Evolutionary conservation across 2,113 vertebrate genomes (phyloP).

Genomic region (Gadus macrocephalus): DNA sequence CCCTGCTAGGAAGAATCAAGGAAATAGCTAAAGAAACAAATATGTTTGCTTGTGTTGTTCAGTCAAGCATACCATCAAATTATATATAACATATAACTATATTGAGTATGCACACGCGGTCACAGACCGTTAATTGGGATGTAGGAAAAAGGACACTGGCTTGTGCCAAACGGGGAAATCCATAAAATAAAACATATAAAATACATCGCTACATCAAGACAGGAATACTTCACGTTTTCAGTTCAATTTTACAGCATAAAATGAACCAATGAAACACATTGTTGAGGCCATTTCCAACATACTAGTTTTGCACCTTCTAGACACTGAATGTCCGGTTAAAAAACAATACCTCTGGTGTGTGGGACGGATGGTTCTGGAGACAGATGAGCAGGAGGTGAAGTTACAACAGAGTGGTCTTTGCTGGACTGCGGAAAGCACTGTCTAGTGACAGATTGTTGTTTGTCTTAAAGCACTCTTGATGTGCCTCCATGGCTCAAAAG

Average conservation of each 20-base stretch:
- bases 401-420: no score
- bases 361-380: conserved; percentile 13
- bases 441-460: background rate
- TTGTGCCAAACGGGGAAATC: no score
- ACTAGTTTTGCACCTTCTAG: conserved; percentile 30
- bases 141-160: no score
- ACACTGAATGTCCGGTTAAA: conserved; percentile 48
- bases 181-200: no score
- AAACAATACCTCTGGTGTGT: conserved; percentile 46
- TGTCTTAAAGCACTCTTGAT: conserved; percentile 25
- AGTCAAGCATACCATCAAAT: no score
- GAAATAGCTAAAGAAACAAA: background rate
- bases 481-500: conserved; percentile 54
- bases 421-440: background rate
- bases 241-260: background rate
- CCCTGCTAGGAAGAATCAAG: background rate
- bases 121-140: no score
- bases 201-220: no score
- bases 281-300: conserved; percentile 23
- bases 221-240: background rate
- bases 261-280: conserved; percentile 22
- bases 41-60: background rate
- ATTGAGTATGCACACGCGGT: no score
- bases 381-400: background rate
- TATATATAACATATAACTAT: no score